Conservation (phyloP, 2,888 invertebrate genomes). For the Scrobipalpa atriplicella region DNA sequence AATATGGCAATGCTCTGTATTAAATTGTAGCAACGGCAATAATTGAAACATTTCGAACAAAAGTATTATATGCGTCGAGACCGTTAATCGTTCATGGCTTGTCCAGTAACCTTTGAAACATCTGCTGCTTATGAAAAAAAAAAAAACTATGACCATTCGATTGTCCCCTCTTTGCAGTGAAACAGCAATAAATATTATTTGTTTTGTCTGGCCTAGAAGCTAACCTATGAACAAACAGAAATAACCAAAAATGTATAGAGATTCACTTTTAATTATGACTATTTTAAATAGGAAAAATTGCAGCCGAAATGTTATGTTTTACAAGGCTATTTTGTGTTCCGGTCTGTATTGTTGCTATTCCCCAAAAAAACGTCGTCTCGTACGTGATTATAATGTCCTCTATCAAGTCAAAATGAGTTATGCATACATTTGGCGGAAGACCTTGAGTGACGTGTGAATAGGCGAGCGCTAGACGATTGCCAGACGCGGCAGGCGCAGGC, state of each 20-base stretch:
- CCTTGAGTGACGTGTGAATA: slow-evolving; percentile 10
- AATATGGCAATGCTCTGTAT: slow-evolving; percentile 13
- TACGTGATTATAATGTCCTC: background rate
- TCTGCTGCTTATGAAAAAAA: slow-evolving; percentile 66
- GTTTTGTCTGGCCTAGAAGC: background rate
- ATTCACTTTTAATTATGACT: too few relatives aligned
- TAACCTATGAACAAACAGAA: background rate
- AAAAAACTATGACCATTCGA: slow-evolving; percentile 43
- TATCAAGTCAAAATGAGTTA: background rate
- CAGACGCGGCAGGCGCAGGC: background rate
- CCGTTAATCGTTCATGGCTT: slow-evolving; percentile 55
- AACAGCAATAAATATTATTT: slow-evolving; percentile 21
- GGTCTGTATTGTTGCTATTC: too few relatives aligned
- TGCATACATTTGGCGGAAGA: background rate
- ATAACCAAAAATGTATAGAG: background rate
- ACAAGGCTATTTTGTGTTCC: too few relatives aligned
- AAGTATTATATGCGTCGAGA: slow-evolving; percentile 36
- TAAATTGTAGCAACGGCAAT: slow-evolving; percentile 40
- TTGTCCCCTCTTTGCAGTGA: background rate
- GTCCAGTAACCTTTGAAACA: slow-evolving; percentile 67
- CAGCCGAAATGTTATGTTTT: too few relatives aligned
- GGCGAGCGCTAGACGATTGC: background rate
- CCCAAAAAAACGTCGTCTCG: too few relatives aligned
- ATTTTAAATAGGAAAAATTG: too few relatives aligned
- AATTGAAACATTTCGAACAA: slow-evolving; percentile 65